A percentile compares a stretch with the other conserved stretches of the same genome.
These are phyloP conservation scores for Odontamblyopus lacepedii DNA, from an alignment of 2,797 vertebrate species.

Conservation along the genomic window DNA sequence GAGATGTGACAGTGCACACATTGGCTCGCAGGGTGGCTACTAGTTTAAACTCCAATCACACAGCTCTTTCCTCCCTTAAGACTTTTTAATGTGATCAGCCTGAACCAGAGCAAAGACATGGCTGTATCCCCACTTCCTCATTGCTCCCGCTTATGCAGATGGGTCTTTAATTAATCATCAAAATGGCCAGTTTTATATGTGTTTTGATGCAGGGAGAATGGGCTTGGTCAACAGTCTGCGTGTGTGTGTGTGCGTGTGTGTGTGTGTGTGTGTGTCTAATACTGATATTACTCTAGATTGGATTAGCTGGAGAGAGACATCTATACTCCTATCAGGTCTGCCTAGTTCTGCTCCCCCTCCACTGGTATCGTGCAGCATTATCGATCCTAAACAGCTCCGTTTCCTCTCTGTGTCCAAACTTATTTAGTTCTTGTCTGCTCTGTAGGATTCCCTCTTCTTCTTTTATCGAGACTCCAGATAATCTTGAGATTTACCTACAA, in stretches of 20 bases:
- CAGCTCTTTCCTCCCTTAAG: constrained; percentile 57
- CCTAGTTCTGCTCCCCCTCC: constrained; percentile 50
- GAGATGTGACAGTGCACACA: constrained; percentile 74
- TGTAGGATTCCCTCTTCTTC: constrained; percentile 21
- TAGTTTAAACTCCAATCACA: constrained; percentile 77
- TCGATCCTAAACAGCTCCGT: constrained; percentile 74
- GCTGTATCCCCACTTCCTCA: constrained; percentile 6
- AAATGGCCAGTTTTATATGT: constrained; percentile 43
- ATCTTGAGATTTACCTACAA: neutral
- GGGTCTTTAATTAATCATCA: constrained; percentile 58
- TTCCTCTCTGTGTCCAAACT: constrained; percentile 74
- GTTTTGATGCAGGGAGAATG: constrained; percentile 37
- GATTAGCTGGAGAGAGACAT: constrained; percentile 70
- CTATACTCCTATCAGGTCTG: constrained; percentile 62
- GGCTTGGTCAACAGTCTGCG: constrained; percentile 10
- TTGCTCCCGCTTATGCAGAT: constrained; percentile 45
- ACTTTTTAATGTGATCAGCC: constrained; percentile 74
- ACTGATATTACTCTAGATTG: constrained; percentile 66
- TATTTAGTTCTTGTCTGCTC: constrained; percentile 60
- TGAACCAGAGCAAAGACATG: constrained; percentile 41
- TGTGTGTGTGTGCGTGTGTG: neutral
- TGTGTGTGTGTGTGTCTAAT: constrained; percentile 8
- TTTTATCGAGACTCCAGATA: constrained; percentile 27
- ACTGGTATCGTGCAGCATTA: constrained; percentile 63
- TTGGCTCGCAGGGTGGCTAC: constrained; percentile 69